Percentiles rank a stretch among this genome's conserved stretches.
Conservation (phyloP, 2,113 vertebrate genomes). For the Ctenodactylus gundi region DNA sequence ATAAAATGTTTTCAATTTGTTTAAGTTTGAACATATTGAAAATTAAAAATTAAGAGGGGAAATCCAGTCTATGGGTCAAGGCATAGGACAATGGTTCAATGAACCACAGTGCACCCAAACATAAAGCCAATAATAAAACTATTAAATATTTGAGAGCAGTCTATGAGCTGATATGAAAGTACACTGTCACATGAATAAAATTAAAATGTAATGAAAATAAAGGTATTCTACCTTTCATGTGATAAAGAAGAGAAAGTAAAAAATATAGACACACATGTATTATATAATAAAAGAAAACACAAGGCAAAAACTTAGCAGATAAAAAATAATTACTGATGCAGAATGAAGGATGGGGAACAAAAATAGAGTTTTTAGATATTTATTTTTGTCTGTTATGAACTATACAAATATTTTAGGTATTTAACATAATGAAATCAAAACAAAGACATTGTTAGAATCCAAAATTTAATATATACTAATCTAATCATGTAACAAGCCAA, state of each 20-base stretch:
- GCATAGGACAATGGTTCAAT: not conserved
- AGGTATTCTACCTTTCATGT: not conserved
- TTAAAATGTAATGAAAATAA: not conserved
- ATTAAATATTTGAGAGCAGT: not conserved
- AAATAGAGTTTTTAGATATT: not conserved
- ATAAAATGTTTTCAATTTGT: not conserved
- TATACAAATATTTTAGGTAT: not conserved
- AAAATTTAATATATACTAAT: not conserved
- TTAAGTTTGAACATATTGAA: not conserved
- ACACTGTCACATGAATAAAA: not conserved
- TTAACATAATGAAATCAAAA: not conserved
- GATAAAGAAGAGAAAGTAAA: not conserved
- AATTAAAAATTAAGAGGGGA: not conserved
- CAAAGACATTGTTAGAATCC: not conserved
- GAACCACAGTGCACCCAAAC: not conserved
- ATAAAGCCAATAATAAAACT: not conserved
- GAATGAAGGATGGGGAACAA: not conserved
- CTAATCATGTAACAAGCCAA: not conserved
- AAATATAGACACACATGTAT: not conserved
- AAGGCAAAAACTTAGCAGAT: not conserved
- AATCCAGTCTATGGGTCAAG: not conserved
- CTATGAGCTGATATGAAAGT: not conserved
- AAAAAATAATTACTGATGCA: not conserved
- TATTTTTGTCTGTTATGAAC: not conserved
- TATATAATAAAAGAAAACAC: not conserved